Conservation (phyloP, 2,113 vertebrate genomes). For the Nesoenas mayeri region DNA sequence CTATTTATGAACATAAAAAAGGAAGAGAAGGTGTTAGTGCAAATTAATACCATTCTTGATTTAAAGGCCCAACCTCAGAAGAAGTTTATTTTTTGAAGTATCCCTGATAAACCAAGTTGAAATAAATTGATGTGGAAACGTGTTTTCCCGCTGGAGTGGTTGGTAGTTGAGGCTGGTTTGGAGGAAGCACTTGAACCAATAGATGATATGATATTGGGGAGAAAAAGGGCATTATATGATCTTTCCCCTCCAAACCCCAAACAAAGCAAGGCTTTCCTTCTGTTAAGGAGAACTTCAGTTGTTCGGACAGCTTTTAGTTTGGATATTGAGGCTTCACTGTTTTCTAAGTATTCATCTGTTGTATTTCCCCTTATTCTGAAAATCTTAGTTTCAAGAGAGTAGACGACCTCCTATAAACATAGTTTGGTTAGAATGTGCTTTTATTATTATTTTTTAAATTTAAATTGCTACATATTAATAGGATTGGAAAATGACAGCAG, state of each 20-base stretch:
- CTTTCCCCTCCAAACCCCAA: rapidly evolving
- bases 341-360: background rate
- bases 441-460: background rate
- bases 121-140: background rate
- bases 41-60: background rate
- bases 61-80: background rate
- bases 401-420: background rate
- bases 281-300: rapidly evolving
- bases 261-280: background rate
- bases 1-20: background rate
- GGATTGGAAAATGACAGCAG: background rate
- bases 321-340: background rate
- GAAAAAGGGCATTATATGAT: background rate
- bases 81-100: background rate
- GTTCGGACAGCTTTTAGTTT: background rate
- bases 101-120: background rate
- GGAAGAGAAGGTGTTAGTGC: background rate
- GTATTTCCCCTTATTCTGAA: background rate
- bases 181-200: background rate
- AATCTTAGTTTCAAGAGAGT: background rate
- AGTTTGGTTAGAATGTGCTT: background rate
- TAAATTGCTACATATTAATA: background rate
- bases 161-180: background rate
- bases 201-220: background rate
- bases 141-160: background rate